These are phyloP conservation scores for Muraenolepis orangiensis DNA, from an alignment of 2,797 vertebrate genomes.

Conservation along the genomic window DNA sequence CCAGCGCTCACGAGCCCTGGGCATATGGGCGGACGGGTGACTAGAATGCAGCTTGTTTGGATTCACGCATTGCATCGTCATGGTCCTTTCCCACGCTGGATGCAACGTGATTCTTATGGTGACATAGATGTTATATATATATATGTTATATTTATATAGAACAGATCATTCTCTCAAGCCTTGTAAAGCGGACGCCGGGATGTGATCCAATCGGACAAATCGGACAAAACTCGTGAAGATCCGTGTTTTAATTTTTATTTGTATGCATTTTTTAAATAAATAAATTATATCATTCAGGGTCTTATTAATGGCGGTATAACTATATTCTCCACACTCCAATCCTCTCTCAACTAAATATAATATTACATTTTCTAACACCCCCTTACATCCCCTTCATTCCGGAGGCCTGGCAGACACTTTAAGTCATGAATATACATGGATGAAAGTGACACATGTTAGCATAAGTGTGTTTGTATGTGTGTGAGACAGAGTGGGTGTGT, in stretches of 20 bases:
- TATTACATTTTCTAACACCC: not conserved
- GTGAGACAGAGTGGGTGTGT: not conserved
- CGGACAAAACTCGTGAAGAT: not conserved
- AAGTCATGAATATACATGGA: conserved; percentile 41
- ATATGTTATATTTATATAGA: not conserved
- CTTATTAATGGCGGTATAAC: not conserved
- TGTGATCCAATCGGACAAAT: not conserved
- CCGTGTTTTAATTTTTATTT: no score
- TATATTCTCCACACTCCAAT: not conserved
- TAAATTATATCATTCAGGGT: not conserved
- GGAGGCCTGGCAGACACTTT: conserved; percentile 28
- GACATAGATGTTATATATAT: not conserved
- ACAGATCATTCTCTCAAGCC: not conserved
- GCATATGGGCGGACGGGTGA: not conserved
- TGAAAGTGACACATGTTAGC: conserved; percentile 36
- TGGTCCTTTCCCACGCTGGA: not conserved
- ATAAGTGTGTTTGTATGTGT: not conserved
- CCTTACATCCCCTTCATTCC: conserved; percentile 37
- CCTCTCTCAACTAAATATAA: not conserved
- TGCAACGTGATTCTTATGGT: not conserved
- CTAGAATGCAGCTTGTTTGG: not conserved
- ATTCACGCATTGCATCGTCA: not conserved
- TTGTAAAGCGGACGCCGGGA: not conserved
- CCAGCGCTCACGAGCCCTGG: not conserved
- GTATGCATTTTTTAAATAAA: not conserved